phyloP scores from a whole-genome alignment of 2,888 invertebrate species.

The Pardosa pseudoannulata region DNA sequence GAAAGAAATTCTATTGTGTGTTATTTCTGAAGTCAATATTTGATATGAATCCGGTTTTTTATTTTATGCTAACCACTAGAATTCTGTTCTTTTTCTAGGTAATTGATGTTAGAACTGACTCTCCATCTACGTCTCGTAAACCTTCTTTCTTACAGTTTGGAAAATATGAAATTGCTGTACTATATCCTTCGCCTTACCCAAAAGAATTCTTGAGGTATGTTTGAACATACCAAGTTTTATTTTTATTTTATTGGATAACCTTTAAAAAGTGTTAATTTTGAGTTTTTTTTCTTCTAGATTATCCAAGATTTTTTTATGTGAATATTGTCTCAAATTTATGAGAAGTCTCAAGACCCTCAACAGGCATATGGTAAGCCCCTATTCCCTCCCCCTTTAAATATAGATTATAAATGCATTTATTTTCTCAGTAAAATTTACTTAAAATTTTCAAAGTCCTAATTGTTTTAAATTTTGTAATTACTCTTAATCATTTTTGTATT shows the following conservation, averaged over 20 bases:
- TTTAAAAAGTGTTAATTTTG: not conserved
- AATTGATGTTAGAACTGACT: constrained; percentile 26
- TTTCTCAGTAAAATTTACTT: too few relatives aligned
- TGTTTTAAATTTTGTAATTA: too few relatives aligned
- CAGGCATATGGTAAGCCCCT: constrained; percentile 90
- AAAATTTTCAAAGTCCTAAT: too few relatives aligned
- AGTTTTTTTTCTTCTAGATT: constrained; percentile 78
- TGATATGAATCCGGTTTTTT: too few relatives aligned
- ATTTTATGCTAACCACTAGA: too few relatives aligned
- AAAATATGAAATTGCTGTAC: constrained; percentile 95
- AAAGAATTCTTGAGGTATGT: constrained; percentile 91
- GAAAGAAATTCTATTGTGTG: too few relatives aligned
- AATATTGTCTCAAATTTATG: constrained; percentile 97
- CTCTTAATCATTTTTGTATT: too few relatives aligned
- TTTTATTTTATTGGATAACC: not conserved
- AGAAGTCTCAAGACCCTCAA: constrained; percentile 94
- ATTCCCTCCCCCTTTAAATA: too few relatives aligned
- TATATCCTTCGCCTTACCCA: constrained; percentile 99
- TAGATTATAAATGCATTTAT: too few relatives aligned
- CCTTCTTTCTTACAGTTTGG: constrained; percentile 97
- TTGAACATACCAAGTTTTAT: too few relatives aligned
- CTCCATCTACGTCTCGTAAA: constrained; percentile 80
- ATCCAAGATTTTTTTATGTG: constrained; percentile 95
- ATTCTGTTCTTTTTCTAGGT: constrained; percentile 24
- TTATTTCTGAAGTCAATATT: too few relatives aligned